phyloP scores from a whole-genome alignment of 2,888 invertebrate genomes.

The Troilus luridus region DNA sequence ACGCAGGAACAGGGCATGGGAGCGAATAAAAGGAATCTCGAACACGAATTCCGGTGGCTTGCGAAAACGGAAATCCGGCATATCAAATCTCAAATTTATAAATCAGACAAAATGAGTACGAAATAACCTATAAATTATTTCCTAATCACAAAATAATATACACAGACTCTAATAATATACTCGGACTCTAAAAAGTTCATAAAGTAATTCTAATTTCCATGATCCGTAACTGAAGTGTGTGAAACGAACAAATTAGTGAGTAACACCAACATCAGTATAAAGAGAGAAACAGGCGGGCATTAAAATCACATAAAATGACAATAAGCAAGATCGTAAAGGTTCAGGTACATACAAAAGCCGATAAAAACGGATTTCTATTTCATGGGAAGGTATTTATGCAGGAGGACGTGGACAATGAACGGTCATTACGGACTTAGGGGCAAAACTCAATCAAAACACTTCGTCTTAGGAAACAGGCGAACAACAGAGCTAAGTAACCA shows the following conservation, averaged over 20 bases:
- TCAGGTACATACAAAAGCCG: not conserved
- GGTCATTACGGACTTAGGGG: not conserved
- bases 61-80: not conserved
- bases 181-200: not conserved
- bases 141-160: too few relatives aligned
- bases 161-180: too few relatives aligned
- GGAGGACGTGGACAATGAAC: not conserved
- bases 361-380: slow-evolving; percentile 34
- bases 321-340: not conserved
- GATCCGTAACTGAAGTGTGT: not conserved
- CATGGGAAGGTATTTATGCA: not conserved
- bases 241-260: not conserved
- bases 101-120: too few relatives aligned
- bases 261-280: not conserved
- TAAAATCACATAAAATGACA: not conserved
- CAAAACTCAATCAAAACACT: not conserved
- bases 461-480: not conserved
- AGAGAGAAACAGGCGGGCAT: not conserved
- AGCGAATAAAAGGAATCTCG: not conserved
- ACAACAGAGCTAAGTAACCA: too few relatives aligned
- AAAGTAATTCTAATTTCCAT: not conserved
- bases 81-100: not conserved
- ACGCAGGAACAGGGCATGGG: not conserved
- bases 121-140: too few relatives aligned
- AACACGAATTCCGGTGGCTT: not conserved